Conservation (phyloP, 2,888 invertebrate genomes). For the Macrosiphum euphorbiae region DNA sequence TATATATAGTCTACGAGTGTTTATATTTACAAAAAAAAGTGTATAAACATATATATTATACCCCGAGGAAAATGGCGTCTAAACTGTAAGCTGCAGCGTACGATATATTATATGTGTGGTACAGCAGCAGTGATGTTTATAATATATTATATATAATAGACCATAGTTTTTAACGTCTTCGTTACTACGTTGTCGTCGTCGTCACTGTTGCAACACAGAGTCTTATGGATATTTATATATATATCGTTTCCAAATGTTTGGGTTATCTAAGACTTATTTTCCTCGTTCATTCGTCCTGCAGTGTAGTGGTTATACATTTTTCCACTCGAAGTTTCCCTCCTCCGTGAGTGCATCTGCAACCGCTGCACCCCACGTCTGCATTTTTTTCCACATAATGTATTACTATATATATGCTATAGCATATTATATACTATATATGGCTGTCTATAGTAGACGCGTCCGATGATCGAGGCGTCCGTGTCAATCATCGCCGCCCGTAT, state of each 20-base stretch:
- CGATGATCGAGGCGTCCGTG: neutral
- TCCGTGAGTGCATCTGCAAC: neutral
- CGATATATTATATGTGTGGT: neutral
- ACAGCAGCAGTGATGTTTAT: neutral
- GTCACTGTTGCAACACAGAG: neutral
- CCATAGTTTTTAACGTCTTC: conserved; percentile 26
- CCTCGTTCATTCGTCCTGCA: neutral
- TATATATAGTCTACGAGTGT: neutral
- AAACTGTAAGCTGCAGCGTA: neutral
- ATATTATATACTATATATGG: no score
- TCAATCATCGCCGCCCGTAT: neutral
- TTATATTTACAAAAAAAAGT: neutral
- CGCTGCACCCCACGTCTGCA: neutral
- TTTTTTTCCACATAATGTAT: neutral
- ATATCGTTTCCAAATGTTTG: conserved; percentile 50
- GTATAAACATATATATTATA: neutral
- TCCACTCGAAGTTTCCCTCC: neutral
- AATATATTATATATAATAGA: neutral
- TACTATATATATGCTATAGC: neutral
- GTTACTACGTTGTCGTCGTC: neutral
- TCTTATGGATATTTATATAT: neutral
- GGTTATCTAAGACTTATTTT: neutral
- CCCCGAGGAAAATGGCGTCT: conserved; percentile 37
- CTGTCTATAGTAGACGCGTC: neutral
- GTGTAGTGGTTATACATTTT: neutral